phyloP scores from a whole-genome alignment of 2,797 vertebrate genomes.

The Lepidocolaptes lacrymiger region DNA sequence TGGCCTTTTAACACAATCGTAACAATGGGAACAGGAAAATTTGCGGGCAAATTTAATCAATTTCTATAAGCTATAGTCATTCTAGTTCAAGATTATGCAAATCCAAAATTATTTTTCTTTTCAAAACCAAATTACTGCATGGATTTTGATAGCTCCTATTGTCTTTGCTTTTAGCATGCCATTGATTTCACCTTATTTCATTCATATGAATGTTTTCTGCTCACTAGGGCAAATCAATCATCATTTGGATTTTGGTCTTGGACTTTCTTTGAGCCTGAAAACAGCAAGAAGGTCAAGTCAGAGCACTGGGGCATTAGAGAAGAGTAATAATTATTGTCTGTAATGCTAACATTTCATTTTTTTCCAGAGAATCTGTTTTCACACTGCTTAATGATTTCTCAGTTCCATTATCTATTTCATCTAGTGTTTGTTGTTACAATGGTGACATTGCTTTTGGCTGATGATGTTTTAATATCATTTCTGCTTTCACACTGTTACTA shows the following conservation, averaged over 20 bases:
- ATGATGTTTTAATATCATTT: neutral
- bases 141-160: slow-evolving; percentile 28
- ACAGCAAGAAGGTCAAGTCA: neutral
- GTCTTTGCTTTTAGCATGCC: slow-evolving; percentile 1
- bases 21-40: neutral
- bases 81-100: slow-evolving; percentile 37
- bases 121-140: slow-evolving; percentile 24
- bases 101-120: slow-evolving; percentile 47
- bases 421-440: neutral
- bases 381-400: slow-evolving; percentile 29
- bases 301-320: neutral
- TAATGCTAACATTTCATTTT: neutral
- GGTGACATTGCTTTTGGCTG: slow-evolving; percentile 3
- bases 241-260: neutral
- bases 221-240: slow-evolving; percentile 4
- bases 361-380: slow-evolving; percentile 10
- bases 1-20: neutral
- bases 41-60: slow-evolving; percentile 8
- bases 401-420: slow-evolving; percentile 19
- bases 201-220: neutral
- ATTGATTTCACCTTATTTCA: neutral
- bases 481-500: slow-evolving; percentile 14
- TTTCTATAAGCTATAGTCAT: neutral
- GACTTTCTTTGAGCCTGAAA: neutral
- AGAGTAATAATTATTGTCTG: neutral